Base-by-base conservation (phyloP, 2,797 vertebrate genomes). In the Diplodus sargus region DNA sequence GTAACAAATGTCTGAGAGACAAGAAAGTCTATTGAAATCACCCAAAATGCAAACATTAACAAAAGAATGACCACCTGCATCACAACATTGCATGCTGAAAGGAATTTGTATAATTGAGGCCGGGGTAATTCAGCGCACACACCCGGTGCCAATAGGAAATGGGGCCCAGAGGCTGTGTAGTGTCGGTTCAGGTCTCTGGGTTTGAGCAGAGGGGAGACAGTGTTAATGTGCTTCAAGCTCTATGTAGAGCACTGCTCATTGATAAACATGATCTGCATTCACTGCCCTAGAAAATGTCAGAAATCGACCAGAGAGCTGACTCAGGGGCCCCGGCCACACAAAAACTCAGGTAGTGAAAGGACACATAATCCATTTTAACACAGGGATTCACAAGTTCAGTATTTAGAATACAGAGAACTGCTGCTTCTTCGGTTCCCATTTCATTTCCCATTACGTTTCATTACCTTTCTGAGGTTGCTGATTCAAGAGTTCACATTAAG, bases 181-280 rank as follows among this genome's bases (percentile, higher is more conserved):
- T 62, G 74, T 65, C 79, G 84, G 39, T 86, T 76, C 83, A 82
- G 49, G 43, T 87, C 80, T 87, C 68, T 76, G 70, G 68, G 78
- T 76, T 66, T 82, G 66, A 84, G 77, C 80, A 20, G 56, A 71
- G 0, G 12, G 34, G n/a, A 63, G 68, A 79, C 70, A 58, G 70
- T 77, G 62, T 74, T 83, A 77, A 91, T 88, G 69, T 85, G 81
- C 72, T 76, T 82, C 74, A 70, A n/a, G 25, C 67, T 74, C 48
- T 70, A 56, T 85, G 83, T 78, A 60, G 74, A 88, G 62, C 70
- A 61, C 79, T 11, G 34, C 78, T 89, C 90, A 89, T 75, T 91
- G 87, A 90, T 87, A 85, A 91, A 87, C 87, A 89, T 71, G 85
- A 87, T 85, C 82, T 73, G 79, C 84, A 74, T 84, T 74, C 65